A percentile compares a stretch with the other conserved stretches of the same genome.
phyloP scores from a whole-genome alignment of 2,888 invertebrate species.

The Neoascia interrupta region DNA sequence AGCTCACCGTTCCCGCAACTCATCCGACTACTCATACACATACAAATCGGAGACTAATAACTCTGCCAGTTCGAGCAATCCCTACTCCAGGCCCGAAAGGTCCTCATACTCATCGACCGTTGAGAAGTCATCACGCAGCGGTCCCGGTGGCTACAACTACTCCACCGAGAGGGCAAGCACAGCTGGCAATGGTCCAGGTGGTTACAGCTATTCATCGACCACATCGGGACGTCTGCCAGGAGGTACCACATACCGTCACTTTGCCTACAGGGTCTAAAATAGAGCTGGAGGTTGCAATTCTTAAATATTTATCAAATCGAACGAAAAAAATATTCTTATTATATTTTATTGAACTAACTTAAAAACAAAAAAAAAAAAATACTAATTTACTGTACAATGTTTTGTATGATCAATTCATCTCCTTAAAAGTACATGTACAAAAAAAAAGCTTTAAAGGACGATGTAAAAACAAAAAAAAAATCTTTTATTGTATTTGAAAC shows the following conservation, averaged over 20 bases:
- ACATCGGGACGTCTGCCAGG: constrained; percentile 90
- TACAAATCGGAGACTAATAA: constrained; percentile 85
- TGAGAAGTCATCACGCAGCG: constrained; percentile 85
- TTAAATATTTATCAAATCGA: constrained; percentile 24
- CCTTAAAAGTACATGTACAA: constrained; percentile 46
- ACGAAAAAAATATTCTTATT: constrained; percentile 25
- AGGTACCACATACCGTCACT: constrained; percentile 91
- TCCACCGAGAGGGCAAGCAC: constrained; percentile 87
- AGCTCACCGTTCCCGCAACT: constrained; percentile 83
- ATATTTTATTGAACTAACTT: constrained; percentile 42
- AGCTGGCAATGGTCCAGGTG: constrained; percentile 87
- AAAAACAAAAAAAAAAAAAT: constrained; percentile 29
- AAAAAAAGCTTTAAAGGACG: constrained; percentile 31
- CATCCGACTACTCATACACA: constrained; percentile 92
- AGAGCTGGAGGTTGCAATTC: neutral
- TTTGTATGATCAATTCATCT: constrained; percentile 30
- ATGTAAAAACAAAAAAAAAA: constrained; percentile 8
- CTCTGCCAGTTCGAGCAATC: constrained; percentile 81
- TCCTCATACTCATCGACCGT: constrained; percentile 84
- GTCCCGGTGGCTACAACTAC: constrained; percentile 89
- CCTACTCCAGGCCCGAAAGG: constrained; percentile 83
- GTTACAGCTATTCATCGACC: constrained; percentile 91
- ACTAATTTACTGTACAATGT: constrained; percentile 31
- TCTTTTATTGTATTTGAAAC: constrained; percentile 36
- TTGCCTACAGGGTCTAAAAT: constrained; percentile 89